Percentiles rank a stretch among this genome's conserved stretches.
phyloP scores from a whole-genome alignment of 2,113 vertebrate genomes.

The Chaetorhynchus papuensis region DNA sequence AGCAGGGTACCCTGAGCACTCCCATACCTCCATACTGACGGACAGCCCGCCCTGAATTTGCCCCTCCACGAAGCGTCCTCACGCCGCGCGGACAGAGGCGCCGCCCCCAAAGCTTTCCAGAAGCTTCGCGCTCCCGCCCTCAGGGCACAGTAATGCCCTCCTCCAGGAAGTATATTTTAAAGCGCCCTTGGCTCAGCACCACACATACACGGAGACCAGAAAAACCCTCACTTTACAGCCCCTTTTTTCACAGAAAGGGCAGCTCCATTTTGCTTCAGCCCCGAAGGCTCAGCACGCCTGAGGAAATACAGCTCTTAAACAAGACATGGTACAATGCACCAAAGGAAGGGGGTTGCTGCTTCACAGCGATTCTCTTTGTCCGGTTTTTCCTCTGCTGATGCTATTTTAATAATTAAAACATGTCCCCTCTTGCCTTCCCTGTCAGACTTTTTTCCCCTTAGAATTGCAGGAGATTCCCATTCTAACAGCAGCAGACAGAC shows the following conservation, averaged over 20 bases:
- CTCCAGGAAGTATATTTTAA: fast-evolving
- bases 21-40: fast-evolving
- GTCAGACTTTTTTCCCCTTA: neutral
- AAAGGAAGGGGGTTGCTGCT: neutral
- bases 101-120: fast-evolving
- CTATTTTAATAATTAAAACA: neutral
- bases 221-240: neutral
- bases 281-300: neutral
- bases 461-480: neutral
- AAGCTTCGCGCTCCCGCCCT: fast-evolving
- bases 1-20: fast-evolving
- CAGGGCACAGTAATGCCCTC: fast-evolving
- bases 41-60: fast-evolving
- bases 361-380: neutral
- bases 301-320: neutral
- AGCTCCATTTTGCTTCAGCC: neutral
- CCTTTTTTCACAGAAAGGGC: neutral
- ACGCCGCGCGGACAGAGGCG: fast-evolving
- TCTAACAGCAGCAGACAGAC: neutral
- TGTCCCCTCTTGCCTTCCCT: neutral
- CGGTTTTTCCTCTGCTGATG: neutral
- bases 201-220: fast-evolving
- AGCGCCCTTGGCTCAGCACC: no score
- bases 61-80: fast-evolving
- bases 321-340: neutral